phyloP scores from a whole-genome alignment of 1,140 invertebrate genomes.

The Eriocheir sinensis region DNA sequence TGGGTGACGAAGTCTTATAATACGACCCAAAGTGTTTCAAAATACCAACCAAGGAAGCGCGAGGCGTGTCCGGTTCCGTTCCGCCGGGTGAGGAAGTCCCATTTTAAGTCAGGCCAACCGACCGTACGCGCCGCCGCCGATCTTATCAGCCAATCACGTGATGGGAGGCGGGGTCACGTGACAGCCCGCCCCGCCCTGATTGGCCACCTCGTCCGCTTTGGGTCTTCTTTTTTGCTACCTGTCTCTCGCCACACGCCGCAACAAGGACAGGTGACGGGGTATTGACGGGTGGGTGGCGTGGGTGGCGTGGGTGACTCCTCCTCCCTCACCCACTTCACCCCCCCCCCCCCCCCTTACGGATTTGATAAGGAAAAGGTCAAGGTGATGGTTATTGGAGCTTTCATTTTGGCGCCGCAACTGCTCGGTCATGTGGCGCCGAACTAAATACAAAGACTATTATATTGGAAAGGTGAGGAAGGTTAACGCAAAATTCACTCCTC shows the following conservation, averaged over 20 bases:
- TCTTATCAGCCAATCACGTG: slow-evolving; percentile 71
- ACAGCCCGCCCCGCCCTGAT: slow-evolving; percentile 67
- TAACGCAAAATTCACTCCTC: too few species aligned
- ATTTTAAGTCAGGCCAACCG: neutral
- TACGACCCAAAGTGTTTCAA: too few species aligned
- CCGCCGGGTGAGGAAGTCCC: neutral
- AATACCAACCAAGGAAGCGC: too few species aligned
- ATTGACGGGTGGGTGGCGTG: neutral
- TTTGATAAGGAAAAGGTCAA: too few species aligned
- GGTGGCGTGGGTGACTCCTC: neutral
- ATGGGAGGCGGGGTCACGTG: slow-evolving; percentile 74
- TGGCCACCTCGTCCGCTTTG: slow-evolving; percentile 36
- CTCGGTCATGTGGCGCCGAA: too few species aligned
- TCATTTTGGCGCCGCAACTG: too few species aligned
- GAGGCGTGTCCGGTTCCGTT: neutral
- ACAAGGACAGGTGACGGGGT: neutral
- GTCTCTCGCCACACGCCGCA: neutral
- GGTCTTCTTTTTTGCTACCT: neutral
- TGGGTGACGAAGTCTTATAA: too few species aligned
- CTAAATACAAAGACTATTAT: too few species aligned
- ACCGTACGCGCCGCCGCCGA: slow-evolving; percentile 44
- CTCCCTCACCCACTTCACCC: neutral
- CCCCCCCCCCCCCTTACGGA: neutral
- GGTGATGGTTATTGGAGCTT: too few species aligned
- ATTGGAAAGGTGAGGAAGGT: too few species aligned